Conservation (phyloP, 2,888 invertebrate genomes). For the Rhodophaea formosa region DNA sequence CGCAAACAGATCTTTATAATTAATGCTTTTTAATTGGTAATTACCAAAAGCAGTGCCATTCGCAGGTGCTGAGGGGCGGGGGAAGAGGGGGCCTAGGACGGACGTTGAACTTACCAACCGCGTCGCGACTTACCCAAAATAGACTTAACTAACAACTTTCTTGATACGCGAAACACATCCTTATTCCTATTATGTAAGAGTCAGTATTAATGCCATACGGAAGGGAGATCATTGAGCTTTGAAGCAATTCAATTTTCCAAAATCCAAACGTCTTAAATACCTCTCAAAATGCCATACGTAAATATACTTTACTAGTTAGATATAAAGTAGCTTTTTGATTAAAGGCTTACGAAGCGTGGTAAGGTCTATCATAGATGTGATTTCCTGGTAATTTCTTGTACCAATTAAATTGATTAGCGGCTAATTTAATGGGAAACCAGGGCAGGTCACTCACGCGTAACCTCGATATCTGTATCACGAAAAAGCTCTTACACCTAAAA, state of each 20-base stretch:
- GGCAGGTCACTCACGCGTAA: slow-evolving; percentile 57
- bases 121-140: slow-evolving; percentile 39
- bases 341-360: slow-evolving; percentile 38
- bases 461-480: slow-evolving; percentile 36
- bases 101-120: slow-evolving; percentile 66
- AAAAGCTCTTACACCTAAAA: slow-evolving; percentile 2
- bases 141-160: slow-evolving; percentile 38
- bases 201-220: slow-evolving; percentile 39
- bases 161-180: slow-evolving; percentile 37
- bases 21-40: slow-evolving; percentile 61
- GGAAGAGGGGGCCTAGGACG: slow-evolving; percentile 69
- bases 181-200: slow-evolving; percentile 38
- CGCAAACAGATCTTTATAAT: slow-evolving; percentile 49
- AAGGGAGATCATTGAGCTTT: slow-evolving; percentile 77
- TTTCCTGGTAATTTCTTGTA: slow-evolving; percentile 73
- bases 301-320: slow-evolving; percentile 28
- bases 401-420: slow-evolving; percentile 69
- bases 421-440: slow-evolving; percentile 73
- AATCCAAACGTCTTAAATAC: slow-evolving; percentile 45
- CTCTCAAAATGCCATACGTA: slow-evolving; percentile 25
- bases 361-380: slow-evolving; percentile 54
- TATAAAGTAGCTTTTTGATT: slow-evolving; percentile 32
- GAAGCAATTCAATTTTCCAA: slow-evolving; percentile 58
- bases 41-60: slow-evolving; percentile 65
- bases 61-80: slow-evolving; percentile 44